A percentile compares a stretch with the other conserved stretches of the same genome.
Evolutionary conservation across 2,888 invertebrate genomes (phyloP).

Genomic region (Dysmachus trigonus): DNA sequence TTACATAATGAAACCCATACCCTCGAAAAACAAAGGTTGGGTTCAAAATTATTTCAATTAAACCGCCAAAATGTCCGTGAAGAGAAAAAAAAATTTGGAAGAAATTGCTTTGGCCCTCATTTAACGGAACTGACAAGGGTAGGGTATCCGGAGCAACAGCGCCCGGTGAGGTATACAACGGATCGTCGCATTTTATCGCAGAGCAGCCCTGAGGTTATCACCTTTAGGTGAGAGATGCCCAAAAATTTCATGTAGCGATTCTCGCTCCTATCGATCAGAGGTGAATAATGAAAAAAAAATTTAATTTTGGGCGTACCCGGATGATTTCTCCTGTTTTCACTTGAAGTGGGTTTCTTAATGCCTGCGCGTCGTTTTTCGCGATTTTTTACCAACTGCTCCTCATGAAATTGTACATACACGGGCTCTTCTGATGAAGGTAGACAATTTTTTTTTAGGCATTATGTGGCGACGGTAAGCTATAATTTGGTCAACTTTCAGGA

Average conservation of each 20-base stretch:
- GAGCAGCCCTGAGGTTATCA: neutral
- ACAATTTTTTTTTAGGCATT: neutral
- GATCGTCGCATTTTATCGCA: neutral
- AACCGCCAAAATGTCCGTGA: constrained; percentile 24
- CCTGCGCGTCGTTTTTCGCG: neutral
- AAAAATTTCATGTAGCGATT: constrained; percentile 3
- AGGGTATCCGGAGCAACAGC: neutral
- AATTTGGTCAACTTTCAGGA: constrained; percentile 23
- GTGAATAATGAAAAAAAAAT: neutral
- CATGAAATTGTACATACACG: neutral
- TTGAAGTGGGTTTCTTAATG: neutral
- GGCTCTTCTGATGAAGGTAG: constrained; percentile 1
- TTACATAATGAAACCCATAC: neutral
- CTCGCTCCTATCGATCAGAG: neutral
- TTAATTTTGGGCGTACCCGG: neutral
- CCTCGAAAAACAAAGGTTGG: neutral
- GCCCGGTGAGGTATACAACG: neutral
- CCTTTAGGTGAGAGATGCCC: neutral
- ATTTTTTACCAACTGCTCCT: neutral
- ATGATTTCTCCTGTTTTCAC: constrained; percentile 35
- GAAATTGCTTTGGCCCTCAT: neutral
- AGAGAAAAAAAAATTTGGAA: neutral
- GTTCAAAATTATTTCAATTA: constrained; percentile 26
- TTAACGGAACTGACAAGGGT: neutral
- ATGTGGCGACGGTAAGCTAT: neutral